A percentile compares a stretch with the other conserved stretches of the same genome.
These are phyloP conservation scores for Epizoanthus scotinus DNA, from an alignment of 92 coral and sea anemone species.

Conservation along the genomic window DNA sequence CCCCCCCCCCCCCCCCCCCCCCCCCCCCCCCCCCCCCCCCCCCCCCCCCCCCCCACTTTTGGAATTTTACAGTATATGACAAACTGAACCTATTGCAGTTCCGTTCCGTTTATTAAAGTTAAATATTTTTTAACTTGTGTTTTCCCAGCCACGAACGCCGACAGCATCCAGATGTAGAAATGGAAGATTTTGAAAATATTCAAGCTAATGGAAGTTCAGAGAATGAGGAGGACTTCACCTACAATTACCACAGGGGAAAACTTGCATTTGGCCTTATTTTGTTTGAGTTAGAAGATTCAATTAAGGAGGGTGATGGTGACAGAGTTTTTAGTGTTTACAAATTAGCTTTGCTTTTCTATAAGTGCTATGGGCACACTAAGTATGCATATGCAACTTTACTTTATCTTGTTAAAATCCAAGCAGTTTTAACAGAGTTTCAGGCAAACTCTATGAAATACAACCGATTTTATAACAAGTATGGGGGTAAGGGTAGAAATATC, in stretches of 20 bases:
- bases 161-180: too few relatives aligned
- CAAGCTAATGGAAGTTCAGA: too few relatives aligned
- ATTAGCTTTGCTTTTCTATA: conserved; percentile 53
- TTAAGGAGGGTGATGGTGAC: conserved; percentile 58
- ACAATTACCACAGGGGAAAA: conserved; percentile 37
- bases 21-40: too few relatives aligned
- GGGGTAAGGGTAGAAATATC: conserved; percentile 60
- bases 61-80: too few relatives aligned
- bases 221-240: conserved; percentile 15
- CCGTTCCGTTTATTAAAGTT: too few relatives aligned
- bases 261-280: conserved; percentile 34
- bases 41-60: too few relatives aligned
- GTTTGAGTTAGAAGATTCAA: conserved; percentile 16
- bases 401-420: conserved; percentile 41
- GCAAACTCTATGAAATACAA: conserved; percentile 48
- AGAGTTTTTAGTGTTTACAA: conserved; percentile 54
- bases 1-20: too few relatives aligned
- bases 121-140: too few relatives aligned
- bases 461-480: conserved; percentile 60
- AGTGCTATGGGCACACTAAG: conserved; percentile 48
- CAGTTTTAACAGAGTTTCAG: conserved; percentile 48
- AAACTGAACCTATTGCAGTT: too few relatives aligned
- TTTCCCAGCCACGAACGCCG: too few relatives aligned
- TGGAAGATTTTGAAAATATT: too few relatives aligned
- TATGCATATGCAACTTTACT: conserved; percentile 57